Evolutionary conservation across 2,888 invertebrate genomes (phyloP).

Genomic region (Pharmacophagus antenor): DNA sequence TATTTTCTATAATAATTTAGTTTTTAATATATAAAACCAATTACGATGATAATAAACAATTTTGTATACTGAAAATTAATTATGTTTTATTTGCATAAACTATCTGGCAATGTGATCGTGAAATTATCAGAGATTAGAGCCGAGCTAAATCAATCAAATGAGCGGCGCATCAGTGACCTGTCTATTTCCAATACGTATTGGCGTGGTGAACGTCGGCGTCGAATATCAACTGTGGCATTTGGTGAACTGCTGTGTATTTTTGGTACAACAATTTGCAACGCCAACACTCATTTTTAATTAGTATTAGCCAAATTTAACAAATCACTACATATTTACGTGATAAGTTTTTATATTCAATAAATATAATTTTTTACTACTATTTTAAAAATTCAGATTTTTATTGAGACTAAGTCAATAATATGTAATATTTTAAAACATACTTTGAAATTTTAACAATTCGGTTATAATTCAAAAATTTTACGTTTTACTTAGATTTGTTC

Average conservation of each 20-base stretch:
- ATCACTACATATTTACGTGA: no score
- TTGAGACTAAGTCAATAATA: no score
- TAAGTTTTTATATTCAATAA: no score
- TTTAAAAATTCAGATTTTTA: no score
- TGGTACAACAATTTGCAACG: not conserved
- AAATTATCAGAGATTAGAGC: conserved; percentile 6
- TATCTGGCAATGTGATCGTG: not conserved
- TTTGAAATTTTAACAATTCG: not conserved
- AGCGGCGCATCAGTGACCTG: not conserved
- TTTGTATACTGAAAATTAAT: not conserved
- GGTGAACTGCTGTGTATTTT: not conserved
- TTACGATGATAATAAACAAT: no score
- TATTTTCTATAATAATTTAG: no score
- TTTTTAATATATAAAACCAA: no score
- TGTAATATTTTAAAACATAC: not conserved
- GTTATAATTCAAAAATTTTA: not conserved
- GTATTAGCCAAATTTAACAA: no score
- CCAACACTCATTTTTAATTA: no score
- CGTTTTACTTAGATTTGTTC: not conserved
- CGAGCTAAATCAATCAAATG: conserved; percentile 6
- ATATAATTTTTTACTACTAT: no score
- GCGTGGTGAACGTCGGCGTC: not conserved
- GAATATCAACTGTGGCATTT: conserved; percentile 2
- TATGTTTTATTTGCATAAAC: not conserved
- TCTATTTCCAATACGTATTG: conserved; percentile 7